phyloP scores from a whole-genome alignment of 2,797 vertebrate species.

The Rhabdophis nuchalis region DNA sequence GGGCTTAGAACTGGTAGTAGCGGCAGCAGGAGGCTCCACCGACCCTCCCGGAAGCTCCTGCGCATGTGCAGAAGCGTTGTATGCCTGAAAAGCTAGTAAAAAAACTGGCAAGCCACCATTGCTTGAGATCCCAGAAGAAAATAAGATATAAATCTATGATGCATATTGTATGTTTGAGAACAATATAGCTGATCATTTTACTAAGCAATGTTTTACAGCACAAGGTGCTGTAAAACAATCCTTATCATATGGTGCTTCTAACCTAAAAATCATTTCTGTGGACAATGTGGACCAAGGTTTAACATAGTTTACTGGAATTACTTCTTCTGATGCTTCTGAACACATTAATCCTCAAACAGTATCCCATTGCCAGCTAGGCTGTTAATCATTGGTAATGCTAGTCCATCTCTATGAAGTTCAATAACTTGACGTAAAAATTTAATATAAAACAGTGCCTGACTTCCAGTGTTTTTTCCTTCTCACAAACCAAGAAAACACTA shows the following conservation, averaged over 20 bases:
- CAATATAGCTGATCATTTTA: too few relatives aligned
- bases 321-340: neutral
- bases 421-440: neutral
- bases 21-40: too few relatives aligned
- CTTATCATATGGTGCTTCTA: neutral
- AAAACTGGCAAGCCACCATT: too few relatives aligned
- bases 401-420: neutral
- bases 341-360: neutral
- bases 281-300: neutral
- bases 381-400: neutral
- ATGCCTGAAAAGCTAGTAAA: too few relatives aligned
- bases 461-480: conserved; percentile 15
- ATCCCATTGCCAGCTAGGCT: neutral
- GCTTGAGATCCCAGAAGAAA: neutral
- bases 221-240: too few relatives aligned
- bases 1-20: too few relatives aligned
- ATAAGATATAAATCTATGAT: neutral
- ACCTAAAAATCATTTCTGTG: neutral
- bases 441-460: neutral
- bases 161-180: neutral
- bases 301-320: neutral
- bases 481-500: neutral
- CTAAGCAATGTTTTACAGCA: too few relatives aligned
- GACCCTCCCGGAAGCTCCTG: too few relatives aligned
- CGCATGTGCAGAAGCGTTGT: too few relatives aligned